These are phyloP conservation scores for Syngnathoides biaculeatus DNA, from an alignment of 2,113 vertebrate genomes.

Conservation along the genomic window DNA sequence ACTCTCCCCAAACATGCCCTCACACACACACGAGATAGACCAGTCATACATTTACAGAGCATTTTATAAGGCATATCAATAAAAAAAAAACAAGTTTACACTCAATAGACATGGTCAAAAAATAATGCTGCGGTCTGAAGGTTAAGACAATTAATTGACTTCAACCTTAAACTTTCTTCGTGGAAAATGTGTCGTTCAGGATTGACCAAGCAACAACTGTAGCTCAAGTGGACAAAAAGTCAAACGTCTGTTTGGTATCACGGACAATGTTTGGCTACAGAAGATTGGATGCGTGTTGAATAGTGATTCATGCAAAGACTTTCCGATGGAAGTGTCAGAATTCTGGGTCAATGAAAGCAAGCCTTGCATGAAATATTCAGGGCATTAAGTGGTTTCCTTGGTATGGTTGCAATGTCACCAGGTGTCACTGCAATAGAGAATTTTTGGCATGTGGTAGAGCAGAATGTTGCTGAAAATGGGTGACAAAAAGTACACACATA, in stretches of 20 bases:
- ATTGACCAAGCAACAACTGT: neutral
- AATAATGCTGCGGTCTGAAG: neutral
- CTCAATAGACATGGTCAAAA: neutral
- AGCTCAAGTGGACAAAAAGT: neutral
- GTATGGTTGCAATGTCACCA: neutral
- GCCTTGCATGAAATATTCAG: neutral
- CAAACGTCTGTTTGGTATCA: neutral
- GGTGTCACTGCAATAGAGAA: neutral
- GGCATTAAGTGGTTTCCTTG: neutral
- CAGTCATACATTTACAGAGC: neutral
- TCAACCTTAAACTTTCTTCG: neutral
- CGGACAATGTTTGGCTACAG: neutral
- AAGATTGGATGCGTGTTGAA: neutral
- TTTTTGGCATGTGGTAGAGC: neutral
- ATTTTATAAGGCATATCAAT: neutral
- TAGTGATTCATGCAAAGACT: neutral
- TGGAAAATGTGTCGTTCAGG: neutral
- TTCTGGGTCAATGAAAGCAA: neutral
- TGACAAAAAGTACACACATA: neutral
- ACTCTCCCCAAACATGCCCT: constrained; percentile 20
- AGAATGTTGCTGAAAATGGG: neutral
- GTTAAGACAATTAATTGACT: neutral
- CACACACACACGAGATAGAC: neutral
- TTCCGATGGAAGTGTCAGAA: neutral
- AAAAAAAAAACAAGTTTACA: neutral